A percentile compares a stretch with the other conserved stretches of the same genome.
Conservation (phyloP, 2,888 invertebrate genomes). For the Acrobasis consociella region DNA sequence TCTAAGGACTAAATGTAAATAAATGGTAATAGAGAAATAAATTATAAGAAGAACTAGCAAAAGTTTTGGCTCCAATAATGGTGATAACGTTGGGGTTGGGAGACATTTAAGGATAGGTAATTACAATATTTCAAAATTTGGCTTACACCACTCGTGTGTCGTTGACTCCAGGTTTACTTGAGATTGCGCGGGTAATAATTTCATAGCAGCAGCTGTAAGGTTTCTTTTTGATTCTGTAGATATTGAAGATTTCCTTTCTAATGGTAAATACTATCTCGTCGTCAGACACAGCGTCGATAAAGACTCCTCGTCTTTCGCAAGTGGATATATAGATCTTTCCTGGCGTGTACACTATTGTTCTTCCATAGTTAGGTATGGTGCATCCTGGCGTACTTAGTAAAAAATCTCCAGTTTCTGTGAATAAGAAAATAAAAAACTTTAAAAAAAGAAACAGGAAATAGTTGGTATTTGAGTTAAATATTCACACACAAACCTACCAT, state of each 20-base stretch:
- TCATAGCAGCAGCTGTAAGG: slow-evolving; percentile 50
- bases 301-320: slow-evolving; percentile 51
- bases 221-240: slow-evolving; percentile 34
- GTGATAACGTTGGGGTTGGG: no score
- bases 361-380: slow-evolving; percentile 55
- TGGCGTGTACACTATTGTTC: slow-evolving; percentile 42
- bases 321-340: slow-evolving; percentile 29
- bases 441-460: neutral
- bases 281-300: slow-evolving; percentile 38
- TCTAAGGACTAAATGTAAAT: neutral
- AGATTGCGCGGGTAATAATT: slow-evolving; percentile 41
- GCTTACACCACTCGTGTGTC: slow-evolving; percentile 48
- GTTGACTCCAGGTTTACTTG: slow-evolving; percentile 33
- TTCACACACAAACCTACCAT: neutral
- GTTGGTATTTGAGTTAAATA: no score
- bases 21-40: no score
- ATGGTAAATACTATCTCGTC: slow-evolving; percentile 18
- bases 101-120: no score
- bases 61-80: no score
- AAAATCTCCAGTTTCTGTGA: slow-evolving; percentile 35
- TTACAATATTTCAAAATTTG: neutral
- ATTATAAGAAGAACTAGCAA: no score
- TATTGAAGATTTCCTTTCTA: slow-evolving; percentile 36
- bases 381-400: slow-evolving; percentile 59
- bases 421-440: neutral